Percentiles rank a stretch among this genome's conserved stretches.
Conservation (phyloP, 2,113 vertebrate genomes). For the Vulpes vulpes region DNA sequence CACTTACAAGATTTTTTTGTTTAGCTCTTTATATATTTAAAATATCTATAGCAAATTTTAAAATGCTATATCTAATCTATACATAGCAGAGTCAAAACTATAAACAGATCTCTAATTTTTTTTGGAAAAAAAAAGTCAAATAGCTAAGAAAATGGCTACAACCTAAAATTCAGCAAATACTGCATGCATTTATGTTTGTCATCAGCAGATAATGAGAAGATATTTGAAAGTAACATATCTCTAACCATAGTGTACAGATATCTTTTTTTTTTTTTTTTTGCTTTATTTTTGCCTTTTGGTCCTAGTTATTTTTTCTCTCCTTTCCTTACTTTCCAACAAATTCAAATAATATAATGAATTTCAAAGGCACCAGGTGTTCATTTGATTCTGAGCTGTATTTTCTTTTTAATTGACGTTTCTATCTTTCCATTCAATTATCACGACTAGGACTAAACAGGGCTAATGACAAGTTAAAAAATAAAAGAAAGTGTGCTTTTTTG, state of each 20-base stretch:
- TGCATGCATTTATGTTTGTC: background rate
- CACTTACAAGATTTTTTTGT: background rate
- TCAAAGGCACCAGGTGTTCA: background rate
- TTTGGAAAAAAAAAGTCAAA: background rate
- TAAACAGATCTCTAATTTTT: background rate
- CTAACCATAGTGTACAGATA: background rate
- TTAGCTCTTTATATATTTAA: background rate
- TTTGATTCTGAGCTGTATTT: background rate
- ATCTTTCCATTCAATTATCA: conserved; percentile 15
- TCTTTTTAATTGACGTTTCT: conserved; percentile 30
- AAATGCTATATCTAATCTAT: background rate
- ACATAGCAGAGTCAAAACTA: background rate
- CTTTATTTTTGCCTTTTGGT: background rate
- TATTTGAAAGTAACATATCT: background rate
- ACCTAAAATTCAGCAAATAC: background rate
- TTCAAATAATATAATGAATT: background rate
- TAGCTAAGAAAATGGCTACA: background rate
- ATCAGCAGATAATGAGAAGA: background rate
- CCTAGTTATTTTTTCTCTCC: background rate
- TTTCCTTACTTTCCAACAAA: background rate
- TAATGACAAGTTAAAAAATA: background rate
- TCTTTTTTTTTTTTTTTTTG: background rate
- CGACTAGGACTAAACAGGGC: background rate
- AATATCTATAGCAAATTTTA: background rate
- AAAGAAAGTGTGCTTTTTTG: background rate